Evolutionary conservation across 2,797 vertebrate species (phyloP).

Genomic region (Gallinago nigripennis): DNA sequence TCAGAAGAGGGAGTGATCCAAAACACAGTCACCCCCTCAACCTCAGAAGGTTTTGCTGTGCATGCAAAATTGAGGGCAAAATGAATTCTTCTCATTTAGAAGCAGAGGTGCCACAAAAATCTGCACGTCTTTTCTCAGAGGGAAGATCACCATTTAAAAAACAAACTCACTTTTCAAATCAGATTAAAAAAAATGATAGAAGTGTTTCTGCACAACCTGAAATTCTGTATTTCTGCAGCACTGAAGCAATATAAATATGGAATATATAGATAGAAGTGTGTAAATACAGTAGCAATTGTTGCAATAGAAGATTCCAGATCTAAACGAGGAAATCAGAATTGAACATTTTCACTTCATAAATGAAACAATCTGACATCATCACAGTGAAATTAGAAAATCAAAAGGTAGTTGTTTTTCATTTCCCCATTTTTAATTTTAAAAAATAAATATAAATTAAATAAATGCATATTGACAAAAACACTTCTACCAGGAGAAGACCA

Average conservation of each 20-base stretch:
- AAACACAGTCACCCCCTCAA: neutral
- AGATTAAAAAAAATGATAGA: neutral
- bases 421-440: constrained; percentile 9
- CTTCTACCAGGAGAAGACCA: neutral
- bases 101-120: neutral
- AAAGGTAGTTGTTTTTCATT: constrained; percentile 21
- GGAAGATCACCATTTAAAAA: neutral
- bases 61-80: neutral
- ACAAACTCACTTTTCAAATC: neutral
- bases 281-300: constrained; percentile 4
- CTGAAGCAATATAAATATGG: neutral
- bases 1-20: neutral
- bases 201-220: neutral
- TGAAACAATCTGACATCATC: neutral
- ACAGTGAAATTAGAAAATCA: neutral
- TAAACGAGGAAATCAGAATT: neutral
- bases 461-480: neutral
- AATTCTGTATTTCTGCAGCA: neutral
- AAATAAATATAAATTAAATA: neutral
- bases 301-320: neutral
- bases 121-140: neutral
- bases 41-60: neutral
- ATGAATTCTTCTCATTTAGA: neutral
- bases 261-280: neutral
- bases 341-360: constrained; percentile 1